Evolutionary conservation across 2,888 invertebrate species (phyloP), one percentile per base, ranked within the genome.

Genomic region (Lucinisca nassula): DNA sequence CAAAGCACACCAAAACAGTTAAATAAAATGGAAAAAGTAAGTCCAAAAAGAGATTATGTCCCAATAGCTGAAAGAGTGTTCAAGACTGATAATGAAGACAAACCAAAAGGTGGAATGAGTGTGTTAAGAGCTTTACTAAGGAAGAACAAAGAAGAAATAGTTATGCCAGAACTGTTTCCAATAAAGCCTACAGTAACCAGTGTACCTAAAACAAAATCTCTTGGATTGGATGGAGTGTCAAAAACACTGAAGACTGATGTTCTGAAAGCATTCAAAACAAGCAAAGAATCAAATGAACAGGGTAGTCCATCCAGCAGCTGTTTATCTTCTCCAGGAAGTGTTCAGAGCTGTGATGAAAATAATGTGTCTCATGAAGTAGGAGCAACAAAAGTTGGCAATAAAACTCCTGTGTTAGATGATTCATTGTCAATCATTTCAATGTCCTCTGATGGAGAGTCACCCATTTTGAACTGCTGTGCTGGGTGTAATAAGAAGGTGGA

Each of bases 381-480:
- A 27, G 40, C 24, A 0, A 38, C 12, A 27, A 30, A 27, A 40
- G 14, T 30, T 21, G 45, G 40, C 21, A 73, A 40, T 32, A 45
- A 70, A 12, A 70, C 37, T 21, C 30, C 32, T 1, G 37, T 76
- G 2, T 32, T 80, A 24, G 93, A 93, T 82, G 91, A 92, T 79
- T 79, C 79, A 24, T 58, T 93, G 24, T 93, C 88, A 51, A 72
- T 93, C 27, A 85, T 93, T 45, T 87, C 90, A 8, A 35, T 67
- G 27, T 92, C 92, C 0, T 94, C 93, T 6, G 94, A 93, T 74
- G 92, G 91, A 21, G 93, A 92, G 51, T 90, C 90, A 2, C 74
- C 88, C 1, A 74, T 35, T 30, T 79, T 79, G 30, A 58, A 76
- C 37, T 82, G 86, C 58, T 86, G 86, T 79, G 70, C 74, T 35